These are phyloP conservation scores for Heliconius eleuchia DNA, from an alignment of 1,140 invertebrate genomes.

Conservation along the genomic window DNA sequence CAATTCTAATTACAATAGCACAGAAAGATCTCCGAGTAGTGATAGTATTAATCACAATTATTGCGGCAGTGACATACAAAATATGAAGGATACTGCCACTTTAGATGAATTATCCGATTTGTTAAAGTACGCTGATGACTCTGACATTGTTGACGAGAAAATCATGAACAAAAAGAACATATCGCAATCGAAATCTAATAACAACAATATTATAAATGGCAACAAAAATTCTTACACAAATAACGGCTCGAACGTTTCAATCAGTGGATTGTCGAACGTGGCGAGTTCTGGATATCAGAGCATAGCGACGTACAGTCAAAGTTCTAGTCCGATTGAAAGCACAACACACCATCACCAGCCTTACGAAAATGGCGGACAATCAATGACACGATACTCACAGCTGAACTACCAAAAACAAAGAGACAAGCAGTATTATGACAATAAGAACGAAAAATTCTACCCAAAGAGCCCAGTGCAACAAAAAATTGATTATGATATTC, in stretches of 20 bases:
- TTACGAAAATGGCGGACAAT: constrained; percentile 73
- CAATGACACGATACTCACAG: constrained; percentile 75
- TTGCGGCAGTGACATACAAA: constrained; percentile 68
- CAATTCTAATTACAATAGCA: constrained; percentile 72
- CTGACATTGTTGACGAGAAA: constrained; percentile 81
- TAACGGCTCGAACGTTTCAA: constrained; percentile 88
- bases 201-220: constrained; percentile 69
- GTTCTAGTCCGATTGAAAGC: constrained; percentile 93
- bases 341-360: constrained; percentile 69
- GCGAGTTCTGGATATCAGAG: constrained; percentile 95
- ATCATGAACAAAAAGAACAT: constrained; percentile 77
- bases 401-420: constrained; percentile 78
- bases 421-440: constrained; percentile 76
- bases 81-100: constrained; percentile 81
- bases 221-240: constrained; percentile 80
- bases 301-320: constrained; percentile 94
- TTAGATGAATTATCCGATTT: constrained; percentile 88
- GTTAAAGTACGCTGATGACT: constrained; percentile 85
- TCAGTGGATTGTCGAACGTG: constrained; percentile 91
- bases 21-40: constrained; percentile 70
- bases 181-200: constrained; percentile 70
- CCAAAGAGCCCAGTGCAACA: constrained; percentile 80
- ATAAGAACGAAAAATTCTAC: constrained; percentile 77
- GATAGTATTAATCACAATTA: constrained; percentile 76
- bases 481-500: constrained; percentile 79